A percentile compares a stretch with the other conserved stretches of the same genome.
Conservation (phyloP, 2,113 vertebrate genomes). For the Ibidorhyncha struthersii region DNA sequence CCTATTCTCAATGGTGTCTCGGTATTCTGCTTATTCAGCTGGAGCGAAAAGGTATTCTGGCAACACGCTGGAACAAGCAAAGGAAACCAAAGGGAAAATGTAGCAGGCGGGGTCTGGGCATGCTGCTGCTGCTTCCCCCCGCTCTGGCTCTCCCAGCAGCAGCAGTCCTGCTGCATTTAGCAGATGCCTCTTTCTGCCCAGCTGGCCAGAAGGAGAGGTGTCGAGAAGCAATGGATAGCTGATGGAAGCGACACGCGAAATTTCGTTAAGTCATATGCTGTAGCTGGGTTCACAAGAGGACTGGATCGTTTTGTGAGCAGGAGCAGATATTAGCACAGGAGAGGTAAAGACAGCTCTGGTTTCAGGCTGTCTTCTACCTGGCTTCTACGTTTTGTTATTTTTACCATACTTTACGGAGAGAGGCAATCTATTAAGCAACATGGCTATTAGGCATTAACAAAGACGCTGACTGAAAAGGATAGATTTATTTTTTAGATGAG, state of each 20-base stretch:
- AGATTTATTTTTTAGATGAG: not conserved
- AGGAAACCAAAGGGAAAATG: slow-evolving; percentile 16
- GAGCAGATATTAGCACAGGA: not conserved
- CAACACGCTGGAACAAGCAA: not conserved
- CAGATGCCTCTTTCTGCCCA: not conserved
- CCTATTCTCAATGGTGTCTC: not conserved
- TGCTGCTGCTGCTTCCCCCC: not conserved
- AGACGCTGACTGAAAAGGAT: not conserved
- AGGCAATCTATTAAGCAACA: not conserved
- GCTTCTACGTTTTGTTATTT: not conserved
- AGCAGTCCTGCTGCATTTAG: not conserved
- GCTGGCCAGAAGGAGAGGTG: not conserved
- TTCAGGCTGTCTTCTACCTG: not conserved
- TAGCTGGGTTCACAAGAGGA: not conserved
- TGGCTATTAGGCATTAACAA: not conserved
- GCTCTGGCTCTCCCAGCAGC: not conserved
- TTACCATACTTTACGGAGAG: not conserved
- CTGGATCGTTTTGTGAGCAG: not conserved
- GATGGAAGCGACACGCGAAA: not conserved
- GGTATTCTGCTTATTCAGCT: slow-evolving; percentile 29
- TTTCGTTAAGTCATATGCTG: not conserved
- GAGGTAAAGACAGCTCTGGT: not conserved
- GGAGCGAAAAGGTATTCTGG: not conserved
- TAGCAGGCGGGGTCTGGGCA: not conserved
- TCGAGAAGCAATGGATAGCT: not conserved